Conservation (phyloP, 2,888 invertebrate genomes). For the Drosophila heteroneura region DNA sequence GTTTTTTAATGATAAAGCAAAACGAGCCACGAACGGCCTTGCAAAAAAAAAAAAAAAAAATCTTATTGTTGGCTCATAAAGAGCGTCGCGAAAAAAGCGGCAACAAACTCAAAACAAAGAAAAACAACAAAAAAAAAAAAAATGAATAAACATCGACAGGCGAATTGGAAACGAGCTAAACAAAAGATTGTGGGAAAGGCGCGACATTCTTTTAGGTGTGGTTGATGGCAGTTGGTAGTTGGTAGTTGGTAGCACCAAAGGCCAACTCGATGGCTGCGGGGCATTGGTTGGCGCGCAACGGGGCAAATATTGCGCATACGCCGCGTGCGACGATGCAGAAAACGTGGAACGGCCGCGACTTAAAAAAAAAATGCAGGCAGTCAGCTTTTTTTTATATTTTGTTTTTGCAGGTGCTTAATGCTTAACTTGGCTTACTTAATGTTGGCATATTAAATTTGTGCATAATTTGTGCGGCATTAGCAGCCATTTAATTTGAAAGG, state of each 20-base stretch:
- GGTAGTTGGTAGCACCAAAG: slow-evolving; percentile 1
- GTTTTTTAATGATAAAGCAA: slow-evolving; percentile 43
- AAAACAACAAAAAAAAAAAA: slow-evolving; percentile 12
- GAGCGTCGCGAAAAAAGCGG: slow-evolving; percentile 43
- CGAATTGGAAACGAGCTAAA: slow-evolving; percentile 39
- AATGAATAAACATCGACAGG: slow-evolving; percentile 10
- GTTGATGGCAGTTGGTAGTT: slow-evolving; percentile 11
- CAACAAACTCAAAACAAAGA: slow-evolving; percentile 30
- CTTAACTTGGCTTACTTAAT: slow-evolving; percentile 21
- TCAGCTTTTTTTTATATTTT: neutral
- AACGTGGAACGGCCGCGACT: slow-evolving; percentile 12
- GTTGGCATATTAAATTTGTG: slow-evolving; percentile 1
- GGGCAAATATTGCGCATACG: slow-evolving; percentile 58
- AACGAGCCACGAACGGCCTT: slow-evolving; percentile 59
- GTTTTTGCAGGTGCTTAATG: slow-evolving; percentile 7
- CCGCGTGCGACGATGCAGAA: slow-evolving; percentile 47
- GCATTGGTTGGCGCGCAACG: slow-evolving; percentile 20
- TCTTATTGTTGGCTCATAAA: slow-evolving; percentile 56
- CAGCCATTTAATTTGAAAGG: slow-evolving; percentile 2
- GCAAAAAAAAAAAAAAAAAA: slow-evolving; percentile 37
- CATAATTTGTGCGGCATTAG: slow-evolving; percentile 16
- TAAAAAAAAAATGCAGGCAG: neutral
- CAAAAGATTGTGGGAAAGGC: slow-evolving; percentile 53
- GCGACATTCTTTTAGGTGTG: slow-evolving; percentile 58
- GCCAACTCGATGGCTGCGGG: slow-evolving; percentile 5